phyloP scores from a whole-genome alignment of 2,113 vertebrate species.

The Psittacula cyanocephala region DNA sequence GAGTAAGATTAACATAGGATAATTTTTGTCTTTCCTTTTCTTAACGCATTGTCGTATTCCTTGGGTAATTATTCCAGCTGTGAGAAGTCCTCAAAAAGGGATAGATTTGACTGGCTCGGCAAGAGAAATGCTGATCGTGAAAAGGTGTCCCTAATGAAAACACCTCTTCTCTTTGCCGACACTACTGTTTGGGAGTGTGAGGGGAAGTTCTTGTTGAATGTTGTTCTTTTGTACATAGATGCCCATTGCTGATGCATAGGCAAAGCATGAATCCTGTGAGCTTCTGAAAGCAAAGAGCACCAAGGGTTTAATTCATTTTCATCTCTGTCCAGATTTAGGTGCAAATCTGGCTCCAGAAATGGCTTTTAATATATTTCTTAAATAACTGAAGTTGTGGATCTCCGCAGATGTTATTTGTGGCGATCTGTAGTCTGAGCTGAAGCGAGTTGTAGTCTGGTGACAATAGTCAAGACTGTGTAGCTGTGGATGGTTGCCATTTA shows the following conservation, averaged over 20 bases:
- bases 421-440: background rate
- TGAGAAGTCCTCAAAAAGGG: background rate
- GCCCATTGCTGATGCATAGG: background rate
- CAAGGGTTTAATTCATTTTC: background rate
- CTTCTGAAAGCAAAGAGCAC: background rate
- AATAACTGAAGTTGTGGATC: background rate
- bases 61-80: background rate
- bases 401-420: background rate
- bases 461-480: accelerated
- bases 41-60: background rate
- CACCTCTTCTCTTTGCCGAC: background rate
- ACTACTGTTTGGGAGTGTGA: background rate
- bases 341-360: background rate
- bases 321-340: background rate
- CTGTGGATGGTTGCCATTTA: background rate
- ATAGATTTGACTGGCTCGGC: background rate
- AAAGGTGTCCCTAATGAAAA: background rate
- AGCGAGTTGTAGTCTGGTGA: background rate
- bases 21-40: background rate
- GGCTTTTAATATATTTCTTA: background rate
- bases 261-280: background rate
- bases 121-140: background rate
- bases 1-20: slow-evolving; percentile 76
- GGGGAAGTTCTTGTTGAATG: background rate
- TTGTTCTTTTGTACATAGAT: background rate